phyloP scores from a whole-genome alignment of 2,797 vertebrate species.

The Pterois miles region DNA sequence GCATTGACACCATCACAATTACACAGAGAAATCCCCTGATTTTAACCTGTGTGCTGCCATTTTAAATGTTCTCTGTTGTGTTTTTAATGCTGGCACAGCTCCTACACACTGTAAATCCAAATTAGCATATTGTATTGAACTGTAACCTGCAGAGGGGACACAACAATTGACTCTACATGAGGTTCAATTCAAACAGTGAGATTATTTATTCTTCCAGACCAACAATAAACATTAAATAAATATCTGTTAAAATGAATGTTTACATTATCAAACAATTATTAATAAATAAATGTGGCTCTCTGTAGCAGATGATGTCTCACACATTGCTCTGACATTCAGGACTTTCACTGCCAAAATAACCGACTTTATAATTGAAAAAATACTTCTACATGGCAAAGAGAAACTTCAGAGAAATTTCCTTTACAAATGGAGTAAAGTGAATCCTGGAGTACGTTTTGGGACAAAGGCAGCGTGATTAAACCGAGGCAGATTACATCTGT shows the following conservation, averaged over 20 bases:
- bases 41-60: not conserved
- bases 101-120: not conserved
- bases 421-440: constrained; percentile 10
- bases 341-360: not conserved
- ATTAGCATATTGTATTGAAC: too few species aligned
- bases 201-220: not conserved
- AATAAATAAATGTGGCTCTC: not conserved
- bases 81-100: not conserved
- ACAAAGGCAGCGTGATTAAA: constrained; percentile 39
- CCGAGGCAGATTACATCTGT: constrained; percentile 34
- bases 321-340: not conserved
- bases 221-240: not conserved
- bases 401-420: not conserved
- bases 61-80: not conserved
- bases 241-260: not conserved
- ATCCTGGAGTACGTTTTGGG: not conserved
- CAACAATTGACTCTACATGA: too few species aligned
- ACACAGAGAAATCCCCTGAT: not conserved
- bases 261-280: not conserved
- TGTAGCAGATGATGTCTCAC: not conserved
- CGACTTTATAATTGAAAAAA: constrained; percentile 16
- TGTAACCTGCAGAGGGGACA: not conserved
- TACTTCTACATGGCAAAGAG: not conserved
- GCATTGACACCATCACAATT: too few species aligned
- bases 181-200: too few species aligned